Conservation (phyloP, 2,797 vertebrate species). For the Lacerta bilineata region DNA sequence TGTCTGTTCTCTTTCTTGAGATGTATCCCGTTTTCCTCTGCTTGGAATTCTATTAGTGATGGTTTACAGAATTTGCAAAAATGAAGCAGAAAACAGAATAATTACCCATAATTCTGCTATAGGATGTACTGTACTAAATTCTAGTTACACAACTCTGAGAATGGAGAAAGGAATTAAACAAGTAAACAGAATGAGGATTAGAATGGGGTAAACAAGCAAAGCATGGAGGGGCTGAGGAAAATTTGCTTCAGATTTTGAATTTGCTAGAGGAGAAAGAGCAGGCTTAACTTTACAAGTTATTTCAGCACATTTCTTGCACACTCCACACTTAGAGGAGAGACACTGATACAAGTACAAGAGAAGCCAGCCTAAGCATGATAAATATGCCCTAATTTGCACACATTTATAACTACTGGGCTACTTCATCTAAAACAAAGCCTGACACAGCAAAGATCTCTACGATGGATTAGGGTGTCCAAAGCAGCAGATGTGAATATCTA, state of each 20-base stretch:
- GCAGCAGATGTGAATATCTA: conserved; percentile 83
- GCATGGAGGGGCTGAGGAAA: neutral
- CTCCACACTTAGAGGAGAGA: conserved; percentile 24
- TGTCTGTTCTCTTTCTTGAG: neutral
- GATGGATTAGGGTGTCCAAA: conserved; percentile 83
- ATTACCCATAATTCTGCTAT: neutral
- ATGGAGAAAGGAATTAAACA: neutral
- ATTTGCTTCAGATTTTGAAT: neutral
- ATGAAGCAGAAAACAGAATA: neutral
- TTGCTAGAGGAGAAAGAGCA: neutral
- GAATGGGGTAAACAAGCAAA: neutral
- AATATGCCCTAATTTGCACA: conserved; percentile 78
- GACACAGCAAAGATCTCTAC: conserved; percentile 80
- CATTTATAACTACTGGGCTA: conserved; percentile 73
- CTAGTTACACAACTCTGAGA: neutral
- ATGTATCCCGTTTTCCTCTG: conserved; percentile 25
- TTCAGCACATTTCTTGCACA: conserved; percentile 60
- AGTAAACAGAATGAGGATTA: neutral
- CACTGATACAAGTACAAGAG: conserved; percentile 53
- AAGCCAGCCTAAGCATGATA: conserved; percentile 77
- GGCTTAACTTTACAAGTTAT: conserved; percentile 41
- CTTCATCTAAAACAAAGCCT: conserved; percentile 82
- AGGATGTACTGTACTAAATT: neutral
- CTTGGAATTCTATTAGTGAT: neutral
- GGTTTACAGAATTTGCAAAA: neutral